These are phyloP conservation scores for Neomonachus schauinslandi DNA, from an alignment of 2,113 vertebrate species.

Conservation along the genomic window DNA sequence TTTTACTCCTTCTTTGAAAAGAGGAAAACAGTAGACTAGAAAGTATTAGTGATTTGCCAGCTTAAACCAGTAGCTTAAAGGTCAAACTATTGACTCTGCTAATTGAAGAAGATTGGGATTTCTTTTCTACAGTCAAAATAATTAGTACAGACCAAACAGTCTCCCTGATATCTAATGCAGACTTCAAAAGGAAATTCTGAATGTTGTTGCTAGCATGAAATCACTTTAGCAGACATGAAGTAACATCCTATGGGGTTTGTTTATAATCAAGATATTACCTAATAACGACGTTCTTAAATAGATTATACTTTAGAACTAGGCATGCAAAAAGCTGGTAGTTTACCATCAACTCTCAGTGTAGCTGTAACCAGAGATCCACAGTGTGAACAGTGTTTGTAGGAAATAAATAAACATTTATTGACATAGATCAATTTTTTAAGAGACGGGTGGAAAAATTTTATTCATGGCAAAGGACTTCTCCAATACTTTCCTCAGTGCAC, in stretches of 20 bases:
- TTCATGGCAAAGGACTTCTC: background rate
- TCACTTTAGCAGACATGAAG: slow-evolving; percentile 23
- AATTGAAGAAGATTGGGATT: slow-evolving; percentile 30
- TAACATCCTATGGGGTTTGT: background rate
- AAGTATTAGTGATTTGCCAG: background rate
- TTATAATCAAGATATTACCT: background rate
- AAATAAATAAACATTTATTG: background rate
- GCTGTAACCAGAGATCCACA: background rate
- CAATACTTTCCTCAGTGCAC: background rate
- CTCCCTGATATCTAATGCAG: background rate
- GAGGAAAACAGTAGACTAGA: background rate
- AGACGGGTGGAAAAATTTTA: background rate
- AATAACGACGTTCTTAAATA: slow-evolving; percentile 15
- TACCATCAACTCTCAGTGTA: background rate
- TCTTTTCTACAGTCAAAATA: slow-evolving; percentile 10
- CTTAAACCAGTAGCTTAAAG: slow-evolving; percentile 26
- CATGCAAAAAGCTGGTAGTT: background rate
- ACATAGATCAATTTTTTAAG: background rate
- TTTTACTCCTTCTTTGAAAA: background rate
- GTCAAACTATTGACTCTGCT: background rate
- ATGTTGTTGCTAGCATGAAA: background rate
- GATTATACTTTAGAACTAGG: background rate
- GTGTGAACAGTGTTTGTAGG: background rate
- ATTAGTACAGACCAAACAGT: background rate
- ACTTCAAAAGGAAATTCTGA: slow-evolving; percentile 23